Base-by-base conservation (phyloP, 2,888 invertebrate species). In the Norana najaformis region DNA sequence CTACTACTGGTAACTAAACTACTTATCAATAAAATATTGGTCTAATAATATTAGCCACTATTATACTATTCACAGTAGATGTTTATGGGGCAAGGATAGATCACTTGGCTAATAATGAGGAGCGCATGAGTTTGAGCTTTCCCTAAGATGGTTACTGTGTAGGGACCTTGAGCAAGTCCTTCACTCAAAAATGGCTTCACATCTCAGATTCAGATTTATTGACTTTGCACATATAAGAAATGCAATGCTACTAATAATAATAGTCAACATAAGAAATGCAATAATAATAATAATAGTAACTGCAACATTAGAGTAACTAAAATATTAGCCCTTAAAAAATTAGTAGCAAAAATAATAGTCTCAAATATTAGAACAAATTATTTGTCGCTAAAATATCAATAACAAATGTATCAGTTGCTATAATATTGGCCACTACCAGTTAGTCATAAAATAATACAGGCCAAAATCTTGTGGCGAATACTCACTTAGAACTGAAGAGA, bases 401-500 rank as follows among this genome's bases (percentile, higher is more conserved):
- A n/a, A n/a, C n/a, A 69, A n/a, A 69, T n/a, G 69, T 8, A 69
- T n/a, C n/a, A n/a, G 8, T n/a, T 69, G n/a, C 69, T 69, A 69
- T n/a, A 69, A 69, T 69, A 69, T 69, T 69, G n/a, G 69, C n/a
- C 1, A 69, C 69, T 69, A 69, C n/a, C n/a, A n/a, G 23, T 30
- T n/a, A n/a, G n/a, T 1, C 69, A 69, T 8, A 69, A n/a, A 69
- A 69, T 23, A 5, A 23, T 20, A 16, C 16, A 16, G 16, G 18
- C 18, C 1, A 69, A 69, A n/a, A 69, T n/a, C 69, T 23, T 69
- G 30, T 69, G 69, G n/a, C n/a, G 2, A 69, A 90, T 39, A 88
- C 92, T 96, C 96, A 98, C 98, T 98, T 96, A 98, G 96, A 96
- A 99, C 97, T 95, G 99, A 99, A 95, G 99, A 97, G 96, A 98